Evolutionary conservation across 2,113 vertebrate species (phyloP).

Genomic region (Chlamydotis undulata): DNA sequence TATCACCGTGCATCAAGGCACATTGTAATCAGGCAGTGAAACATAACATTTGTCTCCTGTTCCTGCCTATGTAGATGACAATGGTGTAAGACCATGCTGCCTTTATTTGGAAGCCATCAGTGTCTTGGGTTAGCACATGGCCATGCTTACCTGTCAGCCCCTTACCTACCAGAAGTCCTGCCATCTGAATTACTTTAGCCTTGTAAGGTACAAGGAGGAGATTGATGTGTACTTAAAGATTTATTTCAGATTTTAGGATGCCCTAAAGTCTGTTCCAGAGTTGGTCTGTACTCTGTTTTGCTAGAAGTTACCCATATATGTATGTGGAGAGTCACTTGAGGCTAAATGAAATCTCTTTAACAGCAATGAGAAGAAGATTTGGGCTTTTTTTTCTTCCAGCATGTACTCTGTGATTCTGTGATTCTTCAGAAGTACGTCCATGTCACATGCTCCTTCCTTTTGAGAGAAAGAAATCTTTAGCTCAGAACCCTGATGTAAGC

Average conservation of each 20-base stretch:
- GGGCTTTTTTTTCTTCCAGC: background rate
- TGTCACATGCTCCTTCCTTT: background rate
- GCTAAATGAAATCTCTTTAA: background rate
- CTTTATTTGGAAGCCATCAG: background rate
- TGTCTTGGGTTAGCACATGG: background rate
- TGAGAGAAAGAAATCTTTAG: background rate
- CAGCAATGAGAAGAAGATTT: background rate
- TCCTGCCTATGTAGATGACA: accelerated
- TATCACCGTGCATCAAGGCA: background rate
- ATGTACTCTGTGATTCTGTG: too few relatives aligned
- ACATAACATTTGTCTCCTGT: background rate
- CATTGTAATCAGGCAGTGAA: background rate
- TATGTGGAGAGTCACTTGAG: background rate
- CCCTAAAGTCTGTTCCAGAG: background rate
- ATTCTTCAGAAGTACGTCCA: background rate
- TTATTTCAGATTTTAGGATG: background rate
- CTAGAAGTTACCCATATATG: background rate
- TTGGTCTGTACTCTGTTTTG: background rate
- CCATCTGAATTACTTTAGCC: background rate
- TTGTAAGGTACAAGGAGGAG: background rate
- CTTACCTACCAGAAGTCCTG: background rate
- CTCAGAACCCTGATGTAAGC: background rate
- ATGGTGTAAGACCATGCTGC: background rate
- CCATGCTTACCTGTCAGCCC: background rate
- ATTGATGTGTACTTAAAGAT: background rate